phyloP scores from a whole-genome alignment of 2,888 invertebrate genomes.

The Xanthostigma xanthostigma region DNA sequence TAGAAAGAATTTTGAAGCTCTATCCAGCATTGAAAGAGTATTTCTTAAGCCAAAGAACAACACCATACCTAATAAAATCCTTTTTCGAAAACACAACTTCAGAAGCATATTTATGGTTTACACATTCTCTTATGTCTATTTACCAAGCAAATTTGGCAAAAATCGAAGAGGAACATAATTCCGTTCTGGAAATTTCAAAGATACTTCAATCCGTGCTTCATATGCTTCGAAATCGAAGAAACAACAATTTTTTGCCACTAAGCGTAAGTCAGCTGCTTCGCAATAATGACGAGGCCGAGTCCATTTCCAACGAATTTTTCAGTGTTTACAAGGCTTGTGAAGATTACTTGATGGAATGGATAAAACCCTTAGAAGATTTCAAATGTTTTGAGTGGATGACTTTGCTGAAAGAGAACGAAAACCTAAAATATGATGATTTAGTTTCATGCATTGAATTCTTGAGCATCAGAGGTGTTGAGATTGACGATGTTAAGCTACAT shows the following conservation, averaged over 20 bases:
- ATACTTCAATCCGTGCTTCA: too few relatives aligned
- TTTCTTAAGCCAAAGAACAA: slow-evolving; percentile 4
- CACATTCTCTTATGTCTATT: neutral
- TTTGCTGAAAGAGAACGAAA: slow-evolving; percentile 8
- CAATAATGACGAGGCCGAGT: too few relatives aligned
- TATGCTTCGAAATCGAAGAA: too few relatives aligned
- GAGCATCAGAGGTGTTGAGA: slow-evolving; percentile 4
- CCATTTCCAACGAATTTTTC: too few relatives aligned
- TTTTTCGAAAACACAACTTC: slow-evolving; percentile 3
- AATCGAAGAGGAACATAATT: slow-evolving; percentile 1
- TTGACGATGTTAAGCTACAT: slow-evolving; percentile 10
- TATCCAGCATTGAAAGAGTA: slow-evolving; percentile 1
- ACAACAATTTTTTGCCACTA: too few relatives aligned
- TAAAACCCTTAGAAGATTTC: slow-evolving; percentile 9
- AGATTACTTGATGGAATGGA: slow-evolving; percentile 3
- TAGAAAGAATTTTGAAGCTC: slow-evolving; percentile 2
- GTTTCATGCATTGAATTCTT: slow-evolving; percentile 9
- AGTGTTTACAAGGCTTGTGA: too few relatives aligned
- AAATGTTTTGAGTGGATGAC: slow-evolving; percentile 10
- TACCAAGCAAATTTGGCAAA: too few relatives aligned
- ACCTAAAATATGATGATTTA: slow-evolving; percentile 9
- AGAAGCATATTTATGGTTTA: neutral
- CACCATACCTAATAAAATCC: slow-evolving; percentile 1
- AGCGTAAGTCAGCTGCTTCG: too few relatives aligned
- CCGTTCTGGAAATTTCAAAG: slow-evolving; percentile 1